Percentiles rank a stretch among this genome's conserved stretches.
These are phyloP conservation scores for Siniperca obscura DNA, from an alignment of 2,797 vertebrate species.

Conservation along the genomic window DNA sequence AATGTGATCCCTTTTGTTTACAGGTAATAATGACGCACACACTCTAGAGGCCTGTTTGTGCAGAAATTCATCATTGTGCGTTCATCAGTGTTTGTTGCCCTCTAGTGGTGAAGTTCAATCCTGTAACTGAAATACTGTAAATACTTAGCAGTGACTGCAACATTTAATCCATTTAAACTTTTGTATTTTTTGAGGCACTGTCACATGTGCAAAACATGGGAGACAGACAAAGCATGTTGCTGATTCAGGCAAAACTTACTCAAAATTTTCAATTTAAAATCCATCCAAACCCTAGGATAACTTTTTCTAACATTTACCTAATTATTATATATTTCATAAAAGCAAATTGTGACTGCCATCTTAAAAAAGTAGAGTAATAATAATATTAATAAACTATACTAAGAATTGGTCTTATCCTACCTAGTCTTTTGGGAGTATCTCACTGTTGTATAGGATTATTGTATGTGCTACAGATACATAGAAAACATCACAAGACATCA, in stretches of 20 bases:
- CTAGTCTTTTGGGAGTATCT: not conserved
- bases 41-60: conserved; percentile 4
- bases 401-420: not conserved
- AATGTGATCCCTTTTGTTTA: conserved; percentile 34
- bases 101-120: conserved; percentile 49
- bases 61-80: conserved; percentile 21
- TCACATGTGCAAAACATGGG: not conserved
- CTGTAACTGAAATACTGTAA: conserved; percentile 9
- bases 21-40: conserved; percentile 19
- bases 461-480: not conserved
- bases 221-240: not conserved
- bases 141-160: not conserved
- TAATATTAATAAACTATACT: not conserved
- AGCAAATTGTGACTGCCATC: too few relatives aligned
- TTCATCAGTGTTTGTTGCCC: conserved; percentile 50
- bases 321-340: not conserved
- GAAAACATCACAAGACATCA: not conserved
- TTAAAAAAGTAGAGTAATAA: not conserved
- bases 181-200: not conserved
- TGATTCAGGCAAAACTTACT: not conserved
- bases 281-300: not conserved
- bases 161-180: conserved; percentile 1
- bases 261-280: not conserved
- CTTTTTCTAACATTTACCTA: not conserved
- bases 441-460: not conserved